phyloP scores from a whole-genome alignment of 2,113 vertebrate species.

The Eublepharis macularius region DNA sequence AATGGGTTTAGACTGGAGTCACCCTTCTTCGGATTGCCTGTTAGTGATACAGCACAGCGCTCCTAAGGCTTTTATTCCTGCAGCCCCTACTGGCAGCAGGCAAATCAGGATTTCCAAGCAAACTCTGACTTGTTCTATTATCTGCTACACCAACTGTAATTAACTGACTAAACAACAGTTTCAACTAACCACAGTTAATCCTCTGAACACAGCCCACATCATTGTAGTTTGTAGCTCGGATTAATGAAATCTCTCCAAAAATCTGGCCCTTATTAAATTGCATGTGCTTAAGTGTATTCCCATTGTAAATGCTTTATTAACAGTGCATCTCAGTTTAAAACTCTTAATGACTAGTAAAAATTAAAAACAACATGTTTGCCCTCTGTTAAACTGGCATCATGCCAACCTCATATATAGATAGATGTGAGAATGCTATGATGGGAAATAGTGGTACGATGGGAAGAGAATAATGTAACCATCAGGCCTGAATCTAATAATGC shows the following conservation, averaged over 20 bases:
- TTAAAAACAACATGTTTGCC: not conserved
- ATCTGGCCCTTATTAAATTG: not conserved
- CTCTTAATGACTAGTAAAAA: not conserved
- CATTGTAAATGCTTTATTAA: not conserved
- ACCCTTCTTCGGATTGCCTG: no score
- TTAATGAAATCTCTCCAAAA: not conserved
- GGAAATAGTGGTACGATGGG: not conserved
- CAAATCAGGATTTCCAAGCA: no score
- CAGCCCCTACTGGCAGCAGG: no score
- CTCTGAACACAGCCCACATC: no score
- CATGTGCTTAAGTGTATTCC: not conserved
- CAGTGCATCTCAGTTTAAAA: not conserved
- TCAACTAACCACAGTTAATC: no score
- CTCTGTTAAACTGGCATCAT: not conserved
- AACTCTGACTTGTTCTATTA: no score
- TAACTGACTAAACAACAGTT: no score
- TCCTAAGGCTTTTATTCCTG: no score
- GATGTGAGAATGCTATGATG: not conserved
- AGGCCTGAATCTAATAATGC: not conserved
- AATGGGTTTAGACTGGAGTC: no score
- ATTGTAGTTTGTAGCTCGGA: not conserved
- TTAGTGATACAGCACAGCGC: no score
- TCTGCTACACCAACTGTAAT: no score
- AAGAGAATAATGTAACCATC: not conserved
- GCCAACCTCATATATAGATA: not conserved